Evolutionary conservation across 2,113 vertebrate genomes (phyloP).

Genomic region (Phaethon lepturus): DNA sequence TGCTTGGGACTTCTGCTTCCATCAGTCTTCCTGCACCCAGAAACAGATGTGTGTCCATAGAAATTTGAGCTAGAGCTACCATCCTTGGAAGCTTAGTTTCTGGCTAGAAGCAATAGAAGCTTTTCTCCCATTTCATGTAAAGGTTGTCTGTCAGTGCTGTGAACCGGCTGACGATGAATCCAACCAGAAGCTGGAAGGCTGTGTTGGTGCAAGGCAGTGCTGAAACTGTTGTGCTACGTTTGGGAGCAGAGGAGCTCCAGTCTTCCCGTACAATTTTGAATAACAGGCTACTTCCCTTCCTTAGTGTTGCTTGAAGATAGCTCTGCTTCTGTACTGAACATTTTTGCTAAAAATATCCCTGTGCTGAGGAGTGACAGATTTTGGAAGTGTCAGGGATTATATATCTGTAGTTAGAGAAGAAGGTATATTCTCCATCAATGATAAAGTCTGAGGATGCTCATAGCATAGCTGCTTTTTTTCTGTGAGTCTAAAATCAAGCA

Average conservation of each 20-base stretch:
- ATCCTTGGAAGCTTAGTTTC: not conserved
- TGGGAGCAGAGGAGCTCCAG: not conserved
- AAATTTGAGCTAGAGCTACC: not conserved
- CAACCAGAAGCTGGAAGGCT: not conserved
- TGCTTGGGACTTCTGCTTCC: not conserved
- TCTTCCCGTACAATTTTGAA: not conserved
- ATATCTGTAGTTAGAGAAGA: not conserved
- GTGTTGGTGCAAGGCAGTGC: not conserved
- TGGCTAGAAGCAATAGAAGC: not conserved
- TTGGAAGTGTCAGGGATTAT: not conserved
- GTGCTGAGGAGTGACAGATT: not conserved
- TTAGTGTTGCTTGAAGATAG: not conserved
- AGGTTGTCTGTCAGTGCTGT: not conserved
- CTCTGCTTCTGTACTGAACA: not conserved
- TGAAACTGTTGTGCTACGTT: not conserved
- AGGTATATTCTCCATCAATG: not conserved
- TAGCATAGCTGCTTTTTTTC: not conserved
- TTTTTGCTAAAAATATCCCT: not conserved
- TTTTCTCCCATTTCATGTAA: not conserved
- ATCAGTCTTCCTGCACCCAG: not conserved
- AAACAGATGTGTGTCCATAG: not conserved
- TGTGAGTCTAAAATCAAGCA: not conserved
- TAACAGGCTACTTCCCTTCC: not conserved
- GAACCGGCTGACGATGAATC: not conserved
- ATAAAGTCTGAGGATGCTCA: not conserved